Evolutionary conservation across 2,797 vertebrate genomes (phyloP).

Genomic region (Mus spretus): DNA sequence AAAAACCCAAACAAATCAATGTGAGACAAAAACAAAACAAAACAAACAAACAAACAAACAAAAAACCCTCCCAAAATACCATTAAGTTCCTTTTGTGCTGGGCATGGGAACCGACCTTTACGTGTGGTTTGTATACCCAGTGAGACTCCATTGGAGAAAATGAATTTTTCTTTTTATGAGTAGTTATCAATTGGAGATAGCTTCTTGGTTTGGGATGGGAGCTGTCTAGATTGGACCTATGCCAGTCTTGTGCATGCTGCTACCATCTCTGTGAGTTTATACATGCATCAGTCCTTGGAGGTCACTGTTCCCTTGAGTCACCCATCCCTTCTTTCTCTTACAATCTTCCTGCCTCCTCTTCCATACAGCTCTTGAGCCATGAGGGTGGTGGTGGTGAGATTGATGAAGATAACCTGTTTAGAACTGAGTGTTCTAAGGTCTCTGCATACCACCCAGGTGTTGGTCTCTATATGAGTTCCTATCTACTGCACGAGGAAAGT

Average conservation of each 20-base stretch:
- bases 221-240: not conserved
- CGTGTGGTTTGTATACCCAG: not conserved
- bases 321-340: not conserved
- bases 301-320: not conserved
- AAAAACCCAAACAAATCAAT: not conserved
- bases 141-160: too few relatives aligned
- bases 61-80: not conserved
- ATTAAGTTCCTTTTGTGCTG: not conserved
- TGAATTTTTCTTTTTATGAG: too few relatives aligned
- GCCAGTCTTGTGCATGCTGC: not conserved
- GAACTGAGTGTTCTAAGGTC: not conserved
- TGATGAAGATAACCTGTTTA: not conserved
- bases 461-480: not conserved
- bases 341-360: not conserved
- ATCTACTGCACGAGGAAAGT: not conserved
- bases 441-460: not conserved
- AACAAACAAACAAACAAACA: not conserved
- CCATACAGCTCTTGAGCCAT: not conserved
- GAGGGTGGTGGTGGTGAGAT: too few relatives aligned
- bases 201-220: too few relatives aligned
- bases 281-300: not conserved
- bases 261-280: not conserved
- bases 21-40: not conserved
- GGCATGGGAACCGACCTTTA: not conserved
- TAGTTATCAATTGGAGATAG: too few relatives aligned